Evolutionary conservation across 2,113 vertebrate species (phyloP), one percentile per base, ranked within the genome.

Genomic region (Terrapene triunguis): DNA sequence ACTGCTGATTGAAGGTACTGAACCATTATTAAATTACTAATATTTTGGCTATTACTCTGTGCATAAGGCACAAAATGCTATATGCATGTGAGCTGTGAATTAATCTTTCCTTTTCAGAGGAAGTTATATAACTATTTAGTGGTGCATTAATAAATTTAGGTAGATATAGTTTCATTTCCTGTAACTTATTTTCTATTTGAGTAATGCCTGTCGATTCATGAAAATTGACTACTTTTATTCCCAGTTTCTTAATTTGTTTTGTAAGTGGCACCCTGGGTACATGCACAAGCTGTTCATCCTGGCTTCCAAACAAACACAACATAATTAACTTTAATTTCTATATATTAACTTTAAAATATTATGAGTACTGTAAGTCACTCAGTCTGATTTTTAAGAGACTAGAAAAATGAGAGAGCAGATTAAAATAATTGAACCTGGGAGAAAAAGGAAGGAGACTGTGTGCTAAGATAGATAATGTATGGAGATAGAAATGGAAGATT

Each of bases 1-100:
- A 95, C 97, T 99, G 89, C 98, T 99, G 96, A 99, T 99, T 96
- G 99, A 99, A 99, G 99, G 99, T 99, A 99, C 94, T 97, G 97
- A 97, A 99, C 98, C 98, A n/a, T 87, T 99, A 97, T 50, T 27
- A 80, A 42, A 48, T 80, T 59, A 2, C 83, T 8, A 94, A 19
- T 87, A n/a, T 91, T 97, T 85, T 94, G 47, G 32, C 76, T 97
- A 51, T 92, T 96, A 72, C 93, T 90, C 94, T 4, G 5, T 95
- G 8, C 89, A 80, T 93, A 62, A 89, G 91, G 87, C 19, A 59
- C 3, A 80, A 8, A 24, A 53, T 25, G 90, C 42, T 92, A 65
- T 93, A 81, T 76, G 84, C 81, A 55, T 79, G 54, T 94, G 29
- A 96, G 53, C 57, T 94, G 86, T 90, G 32, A 47, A 88, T 50